These are phyloP conservation scores for Tretioscincus oriximinensis DNA, from an alignment of 2,113 vertebrate genomes.

Conservation along the genomic window DNA sequence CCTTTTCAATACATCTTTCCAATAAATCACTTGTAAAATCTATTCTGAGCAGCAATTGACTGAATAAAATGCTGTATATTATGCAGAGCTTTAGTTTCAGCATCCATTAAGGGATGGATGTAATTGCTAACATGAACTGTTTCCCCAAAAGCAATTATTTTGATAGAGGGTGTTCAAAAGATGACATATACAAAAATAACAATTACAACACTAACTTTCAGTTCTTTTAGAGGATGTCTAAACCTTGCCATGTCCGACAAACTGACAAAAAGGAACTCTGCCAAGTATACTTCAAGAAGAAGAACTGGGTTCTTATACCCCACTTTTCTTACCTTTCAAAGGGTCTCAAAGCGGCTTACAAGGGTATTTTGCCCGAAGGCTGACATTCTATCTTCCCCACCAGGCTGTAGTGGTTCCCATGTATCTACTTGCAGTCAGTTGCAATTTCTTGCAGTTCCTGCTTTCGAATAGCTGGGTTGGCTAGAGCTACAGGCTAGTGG, in stretches of 20 bases:
- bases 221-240: background rate
- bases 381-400: no score
- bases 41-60: background rate
- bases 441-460: no score
- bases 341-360: no score
- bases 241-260: background rate
- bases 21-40: background rate
- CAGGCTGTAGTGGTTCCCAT: no score
- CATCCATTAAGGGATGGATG: constrained; percentile 12
- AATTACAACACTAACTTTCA: background rate
- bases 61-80: constrained; percentile 5
- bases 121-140: background rate
- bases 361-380: no score
- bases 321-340: no score
- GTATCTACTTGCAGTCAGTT: no score
- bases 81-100: constrained; percentile 22
- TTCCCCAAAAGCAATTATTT: constrained; percentile 25
- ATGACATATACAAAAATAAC: constrained; percentile 27
- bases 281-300: background rate
- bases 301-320: no score
- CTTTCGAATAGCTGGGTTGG: no score
- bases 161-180: background rate
- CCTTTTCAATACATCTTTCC: background rate
- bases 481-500: no score
- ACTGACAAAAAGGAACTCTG: constrained; percentile 23